phyloP scores from a whole-genome alignment of 1,140 invertebrate species.

The Phymorhynchus buccinoides region DNA sequence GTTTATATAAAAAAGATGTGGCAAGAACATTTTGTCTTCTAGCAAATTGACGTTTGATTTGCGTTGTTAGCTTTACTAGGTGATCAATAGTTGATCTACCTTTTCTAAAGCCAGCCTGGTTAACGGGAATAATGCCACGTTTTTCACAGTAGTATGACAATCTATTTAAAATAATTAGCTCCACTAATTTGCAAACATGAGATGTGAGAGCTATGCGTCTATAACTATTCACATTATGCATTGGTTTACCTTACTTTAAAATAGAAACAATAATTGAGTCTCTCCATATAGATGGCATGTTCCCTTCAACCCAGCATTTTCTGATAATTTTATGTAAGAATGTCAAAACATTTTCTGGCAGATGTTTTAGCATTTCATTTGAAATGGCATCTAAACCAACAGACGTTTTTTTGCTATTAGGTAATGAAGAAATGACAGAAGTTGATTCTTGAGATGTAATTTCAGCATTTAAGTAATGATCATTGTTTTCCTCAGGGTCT shows the following conservation, averaged over 20 bases:
- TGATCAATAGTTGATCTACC: slow-evolving; percentile 12
- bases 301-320: neutral
- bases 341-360: neutral
- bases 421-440: neutral
- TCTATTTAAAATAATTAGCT: neutral
- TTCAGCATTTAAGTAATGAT: neutral
- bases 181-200: too few relatives aligned
- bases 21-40: neutral
- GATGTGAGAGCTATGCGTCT: neutral
- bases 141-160: neutral
- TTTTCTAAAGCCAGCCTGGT: neutral
- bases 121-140: neutral
- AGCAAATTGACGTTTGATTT: neutral
- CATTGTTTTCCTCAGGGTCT: neutral
- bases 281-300: neutral
- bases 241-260: neutral
- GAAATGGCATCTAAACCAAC: neutral
- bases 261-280: neutral
- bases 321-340: neutral
- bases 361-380: neutral
- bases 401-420: neutral
- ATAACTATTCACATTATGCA: neutral
- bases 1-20: neutral
- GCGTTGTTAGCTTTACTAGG: neutral
- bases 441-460: neutral